A percentile compares a stretch with the other conserved stretches of the same genome.
Evolutionary conservation across 2,797 vertebrate species (phyloP).

Genomic region (Petrocephalus sullivani): DNA sequence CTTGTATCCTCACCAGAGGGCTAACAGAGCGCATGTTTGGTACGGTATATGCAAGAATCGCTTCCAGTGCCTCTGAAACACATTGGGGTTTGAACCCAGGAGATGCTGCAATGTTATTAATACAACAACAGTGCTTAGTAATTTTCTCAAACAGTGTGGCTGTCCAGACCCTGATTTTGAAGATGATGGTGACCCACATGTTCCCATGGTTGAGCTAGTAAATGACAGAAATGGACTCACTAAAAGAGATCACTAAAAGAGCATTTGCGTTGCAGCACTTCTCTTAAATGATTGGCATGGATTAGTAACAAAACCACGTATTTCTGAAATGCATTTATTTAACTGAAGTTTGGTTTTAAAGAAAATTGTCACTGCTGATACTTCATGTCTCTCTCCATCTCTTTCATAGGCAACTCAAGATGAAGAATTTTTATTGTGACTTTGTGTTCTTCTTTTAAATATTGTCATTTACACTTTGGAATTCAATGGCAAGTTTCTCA

Average conservation of each 20-base stretch:
- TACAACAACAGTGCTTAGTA: constrained; percentile 25
- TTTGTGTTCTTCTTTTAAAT: not conserved
- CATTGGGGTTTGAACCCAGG: constrained; percentile 13
- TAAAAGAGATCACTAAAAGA: not conserved
- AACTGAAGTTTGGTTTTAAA: not conserved
- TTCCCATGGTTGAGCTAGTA: constrained; percentile 13
- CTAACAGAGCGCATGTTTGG: constrained; percentile 8
- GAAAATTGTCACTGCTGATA: not conserved
- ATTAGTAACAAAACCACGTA: not conserved
- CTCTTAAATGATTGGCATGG: not conserved
- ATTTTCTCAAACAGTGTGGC: constrained; percentile 12
- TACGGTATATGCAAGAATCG: constrained; percentile 14
- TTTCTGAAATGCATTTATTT: not conserved
- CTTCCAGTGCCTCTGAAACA: constrained; percentile 26
- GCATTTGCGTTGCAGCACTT: constrained; percentile 12
- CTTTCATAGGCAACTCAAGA: constrained; percentile 2
- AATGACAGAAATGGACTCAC: constrained; percentile 6
- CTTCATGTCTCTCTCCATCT: not conserved
- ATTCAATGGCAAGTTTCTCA: not conserved
- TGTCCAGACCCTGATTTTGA: constrained; percentile 11
- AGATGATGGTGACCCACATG: constrained; percentile 2
- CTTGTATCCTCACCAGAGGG: not conserved
- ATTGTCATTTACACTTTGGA: not conserved
- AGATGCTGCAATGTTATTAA: constrained; percentile 27
- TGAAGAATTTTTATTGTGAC: not conserved